Conservation (phyloP, 2,797 vertebrate genomes). For the Melanotaenia parkinsoni region DNA sequence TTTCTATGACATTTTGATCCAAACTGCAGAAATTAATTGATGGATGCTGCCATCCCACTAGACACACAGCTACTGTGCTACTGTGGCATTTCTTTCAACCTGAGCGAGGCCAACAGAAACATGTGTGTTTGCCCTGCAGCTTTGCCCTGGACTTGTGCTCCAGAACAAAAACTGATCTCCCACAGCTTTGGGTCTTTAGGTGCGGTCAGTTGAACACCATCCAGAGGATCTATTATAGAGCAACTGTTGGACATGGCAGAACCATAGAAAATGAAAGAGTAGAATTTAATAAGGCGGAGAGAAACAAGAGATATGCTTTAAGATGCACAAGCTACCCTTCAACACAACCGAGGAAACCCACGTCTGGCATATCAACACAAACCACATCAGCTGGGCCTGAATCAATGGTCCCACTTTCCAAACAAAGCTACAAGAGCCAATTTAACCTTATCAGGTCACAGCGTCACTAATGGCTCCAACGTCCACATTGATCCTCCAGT, state of each 20-base stretch:
- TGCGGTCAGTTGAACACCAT: slow-evolving; percentile 36
- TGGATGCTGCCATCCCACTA: too few relatives aligned
- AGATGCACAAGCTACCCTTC: background rate
- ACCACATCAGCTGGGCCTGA: slow-evolving; percentile 26
- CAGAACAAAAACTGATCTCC: slow-evolving; percentile 48
- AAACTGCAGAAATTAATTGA: too few relatives aligned
- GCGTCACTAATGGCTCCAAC: slow-evolving; percentile 65
- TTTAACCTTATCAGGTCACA: slow-evolving; percentile 23
- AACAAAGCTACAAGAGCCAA: slow-evolving; percentile 29
- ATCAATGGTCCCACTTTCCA: slow-evolving; percentile 38
- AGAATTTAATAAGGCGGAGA: slow-evolving; percentile 33
- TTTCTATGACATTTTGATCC: too few relatives aligned
- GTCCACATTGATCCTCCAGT: slow-evolving; percentile 61
- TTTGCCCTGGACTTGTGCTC: slow-evolving; percentile 26
- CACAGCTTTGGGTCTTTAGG: slow-evolving; percentile 44
- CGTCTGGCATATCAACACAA: slow-evolving; percentile 13
- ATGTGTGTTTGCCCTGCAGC: slow-evolving; percentile 45
- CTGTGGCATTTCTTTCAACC: background rate
- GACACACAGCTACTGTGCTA: too few relatives aligned
- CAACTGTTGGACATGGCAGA: slow-evolving; percentile 42
- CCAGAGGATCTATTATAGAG: slow-evolving; percentile 31
- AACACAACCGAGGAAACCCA: slow-evolving; percentile 17
- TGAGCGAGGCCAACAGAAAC: slow-evolving; percentile 53
- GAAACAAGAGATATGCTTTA: slow-evolving; percentile 28
- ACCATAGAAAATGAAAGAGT: slow-evolving; percentile 53